Evolutionary conservation across 2,888 invertebrate genomes (phyloP).

Genomic region (Rugalucina vietnamica): DNA sequence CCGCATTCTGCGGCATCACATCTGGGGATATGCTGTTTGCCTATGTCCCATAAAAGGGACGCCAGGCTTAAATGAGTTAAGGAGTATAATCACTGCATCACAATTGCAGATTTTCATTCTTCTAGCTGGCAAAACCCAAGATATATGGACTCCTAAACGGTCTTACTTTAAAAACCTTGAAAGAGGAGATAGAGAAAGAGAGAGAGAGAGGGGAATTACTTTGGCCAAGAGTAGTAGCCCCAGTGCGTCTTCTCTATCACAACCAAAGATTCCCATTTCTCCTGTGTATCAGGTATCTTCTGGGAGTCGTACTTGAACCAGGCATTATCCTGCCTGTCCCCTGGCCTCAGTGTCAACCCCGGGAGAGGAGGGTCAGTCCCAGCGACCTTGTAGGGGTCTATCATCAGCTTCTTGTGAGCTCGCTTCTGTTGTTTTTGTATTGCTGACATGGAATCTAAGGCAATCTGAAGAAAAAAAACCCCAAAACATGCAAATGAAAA

Average conservation of each 20-base stretch:
- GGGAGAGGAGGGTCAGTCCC: slow-evolving; percentile 52
- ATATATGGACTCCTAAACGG: too few species aligned
- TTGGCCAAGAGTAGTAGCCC: slow-evolving; percentile 87
- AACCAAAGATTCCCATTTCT: slow-evolving; percentile 90
- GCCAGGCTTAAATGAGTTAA: too few species aligned
- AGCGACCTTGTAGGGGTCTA: slow-evolving; percentile 85
- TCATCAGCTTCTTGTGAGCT: slow-evolving; percentile 86
- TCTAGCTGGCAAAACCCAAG: too few species aligned
- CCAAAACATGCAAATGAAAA: too few species aligned
- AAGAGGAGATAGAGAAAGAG: too few species aligned
- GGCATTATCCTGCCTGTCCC: slow-evolving; percentile 88
- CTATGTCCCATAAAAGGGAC: too few species aligned
- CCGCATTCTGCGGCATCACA: too few species aligned
- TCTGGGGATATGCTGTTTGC: too few species aligned
- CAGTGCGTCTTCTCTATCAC: slow-evolving; percentile 89
- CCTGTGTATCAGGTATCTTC: slow-evolving; percentile 87
- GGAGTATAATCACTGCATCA: too few species aligned
- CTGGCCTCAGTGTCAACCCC: slow-evolving; percentile 63
- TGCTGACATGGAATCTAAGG: slow-evolving; percentile 87
- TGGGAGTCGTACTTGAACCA: slow-evolving; percentile 90
- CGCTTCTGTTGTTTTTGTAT: slow-evolving; percentile 90
- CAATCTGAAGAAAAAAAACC: slow-evolving; percentile 83
- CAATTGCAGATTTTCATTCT: too few species aligned
- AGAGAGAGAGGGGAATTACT: too few species aligned
- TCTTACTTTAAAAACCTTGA: too few species aligned